Base-by-base conservation (phyloP, 2,797 vertebrate species). In the Smutsia temminckii region DNA sequence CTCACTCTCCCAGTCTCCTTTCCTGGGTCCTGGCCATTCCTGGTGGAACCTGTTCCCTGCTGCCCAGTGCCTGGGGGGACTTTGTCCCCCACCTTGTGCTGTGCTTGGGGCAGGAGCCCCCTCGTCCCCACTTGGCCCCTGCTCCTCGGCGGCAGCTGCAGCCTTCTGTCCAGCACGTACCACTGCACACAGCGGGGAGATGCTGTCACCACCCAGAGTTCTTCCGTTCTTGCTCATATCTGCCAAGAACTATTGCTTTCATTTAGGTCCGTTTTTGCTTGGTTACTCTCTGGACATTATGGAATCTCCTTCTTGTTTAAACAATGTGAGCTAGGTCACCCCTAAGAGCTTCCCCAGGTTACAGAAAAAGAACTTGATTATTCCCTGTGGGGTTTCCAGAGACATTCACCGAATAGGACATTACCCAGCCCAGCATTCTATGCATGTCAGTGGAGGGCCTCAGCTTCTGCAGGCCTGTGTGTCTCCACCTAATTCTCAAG, bases 231-330 rank as follows among this genome's bases (percentile, higher is more conserved):
- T 42, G 71, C 34, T 51, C 20, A 29, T 8, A 27, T 69, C 83
- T 3, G 2, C 29, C 49, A 81, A 68, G 81, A 94, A 77, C 13
- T 6, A 32, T 27, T 37, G 37, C 11, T 51, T 92, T 64, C 32
- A 14, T 13, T 79, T 57, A 27, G 49, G 46, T 85, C 21, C 61
- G 21, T 64, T 66, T 85, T 84, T 84, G 40, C 49, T 86, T 71
- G 77, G 40, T 66, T 77, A 71, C 42, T 49, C 59, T 59, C 51
- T 79, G 57, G 69, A 94, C 37, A 91, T 40, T 53, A 68, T 42
- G 16, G 87, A 79, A 93, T 12, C 40, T 85, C 64, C 61, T 80
- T 46, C 34, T 79, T 71, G 34, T 69, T 21, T 77, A 69, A 49
- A 83, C 8, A 34, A 5, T 61, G 37, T n/a, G 66, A 74, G 32